Evolutionary conservation across 2,797 vertebrate species (phyloP).

Genomic region (Amazona finschi): DNA sequence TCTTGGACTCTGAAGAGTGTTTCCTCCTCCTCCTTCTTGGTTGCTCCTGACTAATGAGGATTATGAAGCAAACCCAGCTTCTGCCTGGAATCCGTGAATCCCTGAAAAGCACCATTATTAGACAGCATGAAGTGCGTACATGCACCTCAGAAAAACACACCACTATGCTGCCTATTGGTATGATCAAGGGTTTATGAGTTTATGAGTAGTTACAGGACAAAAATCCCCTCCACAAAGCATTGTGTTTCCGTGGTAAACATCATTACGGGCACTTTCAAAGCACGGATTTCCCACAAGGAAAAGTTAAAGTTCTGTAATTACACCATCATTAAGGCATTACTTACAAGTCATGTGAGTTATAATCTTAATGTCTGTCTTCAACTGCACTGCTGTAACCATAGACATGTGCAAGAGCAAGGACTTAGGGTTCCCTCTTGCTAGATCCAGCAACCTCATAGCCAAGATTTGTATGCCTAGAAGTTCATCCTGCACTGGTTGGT

Average conservation of each 20-base stretch:
- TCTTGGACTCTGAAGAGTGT: neutral
- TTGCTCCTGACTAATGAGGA: constrained; percentile 26
- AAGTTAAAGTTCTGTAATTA: constrained; percentile 52
- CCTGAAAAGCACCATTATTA: constrained; percentile 5
- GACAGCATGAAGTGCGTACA: neutral
- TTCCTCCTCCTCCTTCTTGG: neutral
- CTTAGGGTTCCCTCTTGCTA: neutral
- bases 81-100: constrained; percentile 8
- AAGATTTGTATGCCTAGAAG: neutral
- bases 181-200: neutral
- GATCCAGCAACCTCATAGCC: neutral
- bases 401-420: neutral
- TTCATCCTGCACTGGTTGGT: neutral
- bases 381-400: neutral
- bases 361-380: neutral
- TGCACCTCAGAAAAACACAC: constrained; percentile 14
- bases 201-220: neutral
- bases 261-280: constrained; percentile 39
- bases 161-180: neutral
- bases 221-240: constrained; percentile 29
- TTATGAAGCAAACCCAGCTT: constrained; percentile 34
- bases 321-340: constrained; percentile 16
- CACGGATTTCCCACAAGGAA: neutral
- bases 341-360: neutral
- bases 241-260: constrained; percentile 51